Conservation (phyloP, 2,797 vertebrate species). For the Spatula versicolor region DNA sequence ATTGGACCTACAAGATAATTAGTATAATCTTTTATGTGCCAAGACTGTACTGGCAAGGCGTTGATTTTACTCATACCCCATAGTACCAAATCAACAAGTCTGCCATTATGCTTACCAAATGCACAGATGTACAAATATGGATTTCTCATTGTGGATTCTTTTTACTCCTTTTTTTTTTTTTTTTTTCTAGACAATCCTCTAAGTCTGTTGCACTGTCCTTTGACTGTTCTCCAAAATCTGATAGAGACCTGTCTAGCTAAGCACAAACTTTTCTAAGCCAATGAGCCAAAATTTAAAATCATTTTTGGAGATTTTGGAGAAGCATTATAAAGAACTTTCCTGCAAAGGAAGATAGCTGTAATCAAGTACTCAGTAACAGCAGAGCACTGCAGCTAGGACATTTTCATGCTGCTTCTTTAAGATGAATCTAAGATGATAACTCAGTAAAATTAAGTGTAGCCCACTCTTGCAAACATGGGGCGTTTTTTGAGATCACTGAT, state of each 20-base stretch:
- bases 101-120: constrained; percentile 54
- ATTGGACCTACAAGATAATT: constrained; percentile 64
- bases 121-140: constrained; percentile 55
- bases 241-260: not conserved
- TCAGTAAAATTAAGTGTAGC: not conserved
- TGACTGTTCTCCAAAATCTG: not conserved
- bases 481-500: not conserved
- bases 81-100: constrained; percentile 62
- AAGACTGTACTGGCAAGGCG: constrained; percentile 48
- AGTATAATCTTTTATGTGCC: constrained; percentile 56
- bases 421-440: not conserved
- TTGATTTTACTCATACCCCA: constrained; percentile 52
- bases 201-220: not conserved
- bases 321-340: not conserved
- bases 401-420: not conserved
- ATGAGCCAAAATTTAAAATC: not conserved
- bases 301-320: not conserved
- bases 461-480: accelerated
- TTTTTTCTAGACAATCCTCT: not conserved
- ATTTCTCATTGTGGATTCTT: constrained; percentile 55
- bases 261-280: not conserved
- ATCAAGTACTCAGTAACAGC: not conserved
- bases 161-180: not conserved
- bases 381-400: not conserved
- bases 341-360: not conserved